Percentiles rank a stretch among this genome's conserved stretches.
Conservation (phyloP, 2,797 vertebrate species). For the Neomorphus geoffroyi region DNA sequence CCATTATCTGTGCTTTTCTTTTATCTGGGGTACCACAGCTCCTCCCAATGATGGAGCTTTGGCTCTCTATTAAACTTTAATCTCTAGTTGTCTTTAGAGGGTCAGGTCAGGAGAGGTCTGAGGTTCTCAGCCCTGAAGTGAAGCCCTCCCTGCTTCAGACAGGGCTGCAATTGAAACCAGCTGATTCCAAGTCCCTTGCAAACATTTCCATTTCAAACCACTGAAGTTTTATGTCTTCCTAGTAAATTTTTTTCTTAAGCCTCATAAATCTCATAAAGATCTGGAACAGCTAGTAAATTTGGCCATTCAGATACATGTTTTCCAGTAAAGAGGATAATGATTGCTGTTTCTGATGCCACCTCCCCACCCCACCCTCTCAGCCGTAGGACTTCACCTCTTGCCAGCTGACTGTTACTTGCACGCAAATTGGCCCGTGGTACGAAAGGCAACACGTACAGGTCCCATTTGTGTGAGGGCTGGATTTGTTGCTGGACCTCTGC, state of each 20-base stretch:
- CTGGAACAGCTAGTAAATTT: slow-evolving; percentile 71
- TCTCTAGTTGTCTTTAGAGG: slow-evolving; percentile 18
- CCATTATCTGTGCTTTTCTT: background rate
- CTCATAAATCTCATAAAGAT: slow-evolving; percentile 71
- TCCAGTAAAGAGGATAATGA: slow-evolving; percentile 70
- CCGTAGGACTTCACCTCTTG: background rate
- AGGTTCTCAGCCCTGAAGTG: slow-evolving; percentile 16
- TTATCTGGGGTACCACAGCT: slow-evolving; percentile 4
- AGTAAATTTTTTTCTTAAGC: slow-evolving; percentile 68
- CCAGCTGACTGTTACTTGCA: background rate
- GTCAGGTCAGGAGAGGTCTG: slow-evolving; percentile 3
- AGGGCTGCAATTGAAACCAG: slow-evolving; percentile 69
- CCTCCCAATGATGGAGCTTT: background rate
- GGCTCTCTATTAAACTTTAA: slow-evolving; percentile 23
- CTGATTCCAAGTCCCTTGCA: slow-evolving; percentile 66
- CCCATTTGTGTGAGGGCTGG: rapidly evolving
- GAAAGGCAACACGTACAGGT: background rate
- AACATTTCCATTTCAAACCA: slow-evolving; percentile 70
- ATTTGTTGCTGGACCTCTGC: background rate
- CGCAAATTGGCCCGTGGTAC: background rate
- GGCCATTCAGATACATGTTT: slow-evolving; percentile 60
- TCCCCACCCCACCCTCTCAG: background rate
- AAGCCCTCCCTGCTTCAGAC: slow-evolving; percentile 45
- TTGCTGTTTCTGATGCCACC: slow-evolving; percentile 61
- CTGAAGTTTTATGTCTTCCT: slow-evolving; percentile 72